phyloP scores from a whole-genome alignment of 1,140 invertebrate genomes.

The Pseudomyrmex gracilis region DNA sequence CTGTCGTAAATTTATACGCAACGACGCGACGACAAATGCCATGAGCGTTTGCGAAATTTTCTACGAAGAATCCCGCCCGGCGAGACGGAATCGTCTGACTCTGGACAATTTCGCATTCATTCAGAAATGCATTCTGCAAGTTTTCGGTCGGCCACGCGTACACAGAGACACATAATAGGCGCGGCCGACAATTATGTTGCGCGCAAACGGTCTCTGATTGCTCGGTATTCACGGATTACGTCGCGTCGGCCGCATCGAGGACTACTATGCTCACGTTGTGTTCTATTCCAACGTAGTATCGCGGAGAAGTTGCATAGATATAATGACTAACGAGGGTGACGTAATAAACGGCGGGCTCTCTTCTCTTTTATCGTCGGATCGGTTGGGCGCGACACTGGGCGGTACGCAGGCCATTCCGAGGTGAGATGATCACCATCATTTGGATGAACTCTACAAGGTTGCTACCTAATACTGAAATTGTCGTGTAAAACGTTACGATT shows the following conservation, averaged over 20 bases:
- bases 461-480: slow-evolving; percentile 50
- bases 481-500: slow-evolving; percentile 60
- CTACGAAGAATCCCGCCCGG: not conserved
- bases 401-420: slow-evolving; percentile 25
- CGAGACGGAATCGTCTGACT: not conserved
- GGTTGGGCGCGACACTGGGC: slow-evolving; percentile 24
- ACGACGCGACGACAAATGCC: not conserved
- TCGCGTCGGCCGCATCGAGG: not conserved
- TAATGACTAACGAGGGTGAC: slow-evolving; percentile 54
- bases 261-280: not conserved
- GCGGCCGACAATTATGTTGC: slow-evolving; percentile 51
- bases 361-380: slow-evolving; percentile 52
- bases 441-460: slow-evolving; percentile 37
- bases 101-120: slow-evolving; percentile 48
- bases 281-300: slow-evolving; percentile 42
- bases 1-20: not conserved
- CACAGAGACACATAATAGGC: slow-evolving; percentile 33
- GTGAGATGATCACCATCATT: slow-evolving; percentile 35
- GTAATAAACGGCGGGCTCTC: slow-evolving; percentile 54
- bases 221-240: slow-evolving; percentile 52
- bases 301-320: slow-evolving; percentile 49
- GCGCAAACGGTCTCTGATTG: slow-evolving; percentile 55
- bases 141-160: slow-evolving; percentile 45
- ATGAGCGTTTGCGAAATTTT: slow-evolving; percentile 11
- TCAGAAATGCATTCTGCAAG: slow-evolving; percentile 49